Evolutionary conservation across 2,888 invertebrate species (phyloP).

Genomic region (Cyclophora punctaria): DNA sequence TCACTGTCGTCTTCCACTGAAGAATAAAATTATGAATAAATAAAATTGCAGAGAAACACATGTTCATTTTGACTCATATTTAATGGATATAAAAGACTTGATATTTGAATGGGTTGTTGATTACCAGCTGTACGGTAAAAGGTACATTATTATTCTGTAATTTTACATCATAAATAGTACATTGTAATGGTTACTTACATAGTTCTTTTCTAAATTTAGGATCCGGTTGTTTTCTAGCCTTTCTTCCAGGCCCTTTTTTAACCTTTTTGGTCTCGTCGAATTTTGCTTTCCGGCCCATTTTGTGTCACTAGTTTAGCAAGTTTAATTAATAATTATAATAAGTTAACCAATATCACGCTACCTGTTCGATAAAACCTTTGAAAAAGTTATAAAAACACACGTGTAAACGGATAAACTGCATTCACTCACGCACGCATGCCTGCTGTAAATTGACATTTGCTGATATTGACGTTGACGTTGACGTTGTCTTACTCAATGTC

Average conservation of each 20-base stretch:
- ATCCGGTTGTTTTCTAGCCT: conserved; percentile 89
- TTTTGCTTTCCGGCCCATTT: conserved; percentile 91
- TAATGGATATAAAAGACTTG: too few species aligned
- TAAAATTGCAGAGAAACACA: not conserved
- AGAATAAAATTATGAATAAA: conserved; percentile 13
- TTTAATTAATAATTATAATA: not conserved
- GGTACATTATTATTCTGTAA: too few species aligned
- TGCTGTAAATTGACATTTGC: too few species aligned
- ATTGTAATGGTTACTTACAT: conserved; percentile 37
- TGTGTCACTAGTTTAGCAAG: conserved; percentile 12
- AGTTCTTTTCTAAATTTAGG: conserved; percentile 80
- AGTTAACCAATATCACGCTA: too few species aligned
- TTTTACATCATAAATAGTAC: too few species aligned
- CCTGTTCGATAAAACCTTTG: too few species aligned
- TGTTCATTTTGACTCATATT: too few species aligned
- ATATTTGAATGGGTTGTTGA: too few species aligned
- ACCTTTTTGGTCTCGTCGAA: conserved; percentile 80
- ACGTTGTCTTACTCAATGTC: too few species aligned
- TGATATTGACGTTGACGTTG: too few species aligned
- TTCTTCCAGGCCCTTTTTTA: conserved; percentile 90
- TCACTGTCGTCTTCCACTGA: conserved; percentile 69
- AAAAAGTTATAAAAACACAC: not conserved
- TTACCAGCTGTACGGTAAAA: too few species aligned
- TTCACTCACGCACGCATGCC: too few species aligned
- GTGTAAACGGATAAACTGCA: not conserved